Evolutionary conservation across 2,797 vertebrate species (phyloP), one percentile per base, ranked within the genome.

Genomic region (Sandelia bainsii): DNA sequence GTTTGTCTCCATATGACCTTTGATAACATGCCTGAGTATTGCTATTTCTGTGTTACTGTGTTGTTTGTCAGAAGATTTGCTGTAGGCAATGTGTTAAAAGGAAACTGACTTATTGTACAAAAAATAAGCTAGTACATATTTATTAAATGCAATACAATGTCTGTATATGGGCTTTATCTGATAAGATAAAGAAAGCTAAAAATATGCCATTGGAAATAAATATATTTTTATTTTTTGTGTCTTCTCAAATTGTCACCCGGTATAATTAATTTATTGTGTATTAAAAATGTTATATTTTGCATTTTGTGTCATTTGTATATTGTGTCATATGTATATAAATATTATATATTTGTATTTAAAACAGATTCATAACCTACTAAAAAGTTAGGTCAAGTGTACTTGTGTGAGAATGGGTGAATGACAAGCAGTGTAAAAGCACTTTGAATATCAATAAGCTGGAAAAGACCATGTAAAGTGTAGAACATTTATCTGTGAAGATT

Each of bases 251-350:
- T 79, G 86, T 93, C 77, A 81, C 69, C 74, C 67, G 78, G 80
- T 92, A 81, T 72, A 86, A 78, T 92, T 91, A n/a, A 91, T 91
- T 91, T 91, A 89, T 86, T 90, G 93, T 85, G 81, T 81, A 93
- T 92, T 94, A 94, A 94, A 92, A 92, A 89, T 86, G 88, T 83
- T 93, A 88, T 94, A 92, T 93, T 93, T 93, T 93, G 92, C 85
- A 91, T 78, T 64, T 42, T n/a, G 40, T 89, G 74, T 48, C 45
- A 45, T 53, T 19, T 62, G 52, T 81, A 20, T 72, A 20, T 73
- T n/a, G 40, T 89, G 74, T 48, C 45, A 45, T 53, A 16, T 62
- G 52, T 81, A 20, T 72, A 20, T 73, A n/a, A n/a, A n/a, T n/a
- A n/a, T n/a, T n/a, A n/a, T n/a, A n/a, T n/a, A n/a, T n/a, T n/a